phyloP scores from a whole-genome alignment of 2,888 invertebrate genomes.

The Colletes collaris region DNA sequence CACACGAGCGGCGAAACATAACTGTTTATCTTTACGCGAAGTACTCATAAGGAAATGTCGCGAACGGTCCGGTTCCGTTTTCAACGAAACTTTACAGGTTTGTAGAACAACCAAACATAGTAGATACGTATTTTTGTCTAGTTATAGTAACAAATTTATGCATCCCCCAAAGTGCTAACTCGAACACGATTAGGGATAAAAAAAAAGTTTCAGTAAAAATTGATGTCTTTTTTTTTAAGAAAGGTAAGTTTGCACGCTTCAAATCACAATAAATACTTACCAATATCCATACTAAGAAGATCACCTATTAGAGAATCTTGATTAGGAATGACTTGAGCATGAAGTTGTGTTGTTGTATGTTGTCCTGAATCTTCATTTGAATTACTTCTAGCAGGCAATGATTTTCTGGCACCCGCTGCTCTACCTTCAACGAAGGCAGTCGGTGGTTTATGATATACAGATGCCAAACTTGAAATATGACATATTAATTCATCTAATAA shows the following conservation, averaged over 20 bases:
- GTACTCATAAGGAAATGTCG: too few relatives aligned
- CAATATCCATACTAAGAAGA: constrained; percentile 97
- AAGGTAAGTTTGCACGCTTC: neutral
- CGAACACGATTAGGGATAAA: too few relatives aligned
- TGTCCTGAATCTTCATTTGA: constrained; percentile 77
- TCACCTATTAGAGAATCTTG: constrained; percentile 98
- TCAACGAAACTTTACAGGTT: too few relatives aligned
- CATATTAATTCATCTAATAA: constrained; percentile 98
- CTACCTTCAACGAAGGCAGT: constrained; percentile 98
- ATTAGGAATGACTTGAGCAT: constrained; percentile 86
- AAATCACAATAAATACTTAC: constrained; percentile 77
- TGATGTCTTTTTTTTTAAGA: too few relatives aligned
- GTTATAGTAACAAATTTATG: too few relatives aligned
- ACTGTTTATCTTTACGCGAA: too few relatives aligned
- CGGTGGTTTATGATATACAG: constrained; percentile 99
- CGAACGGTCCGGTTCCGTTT: too few relatives aligned
- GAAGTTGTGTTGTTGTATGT: constrained; percentile 68
- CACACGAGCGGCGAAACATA: too few relatives aligned
- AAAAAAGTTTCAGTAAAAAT: too few relatives aligned
- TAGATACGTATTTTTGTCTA: too few relatives aligned
- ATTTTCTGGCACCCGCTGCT: constrained; percentile 91
- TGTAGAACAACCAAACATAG: too few relatives aligned
- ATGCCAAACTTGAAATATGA: constrained; percentile 98
- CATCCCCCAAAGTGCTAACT: too few relatives aligned
- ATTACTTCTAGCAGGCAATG: constrained; percentile 87